Conservation (phyloP, 2,888 invertebrate species). For the Lutraria lutraria region DNA sequence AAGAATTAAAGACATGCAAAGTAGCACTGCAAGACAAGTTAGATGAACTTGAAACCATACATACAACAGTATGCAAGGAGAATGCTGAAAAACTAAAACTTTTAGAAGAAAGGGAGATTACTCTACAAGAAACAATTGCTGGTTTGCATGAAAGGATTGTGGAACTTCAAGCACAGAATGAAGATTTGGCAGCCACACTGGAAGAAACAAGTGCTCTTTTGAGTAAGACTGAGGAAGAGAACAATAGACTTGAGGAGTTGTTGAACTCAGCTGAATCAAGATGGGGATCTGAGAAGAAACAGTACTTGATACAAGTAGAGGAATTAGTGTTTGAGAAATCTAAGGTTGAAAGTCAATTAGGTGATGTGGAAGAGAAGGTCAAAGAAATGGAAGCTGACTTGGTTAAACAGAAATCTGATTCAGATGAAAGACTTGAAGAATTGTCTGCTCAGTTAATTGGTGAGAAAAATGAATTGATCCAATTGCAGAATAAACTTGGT, state of each 20-base stretch:
- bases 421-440: constrained; percentile 58
- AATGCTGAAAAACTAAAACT: constrained; percentile 63
- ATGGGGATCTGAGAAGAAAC: constrained; percentile 58
- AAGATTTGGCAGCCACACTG: constrained; percentile 58
- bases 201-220: constrained; percentile 55
- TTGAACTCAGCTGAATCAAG: constrained; percentile 48
- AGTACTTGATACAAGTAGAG: constrained; percentile 44
- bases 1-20: constrained; percentile 56
- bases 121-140: constrained; percentile 53
- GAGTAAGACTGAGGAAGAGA: constrained; percentile 56
- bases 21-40: constrained; percentile 59
- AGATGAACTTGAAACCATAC: constrained; percentile 50
- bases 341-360: constrained; percentile 48
- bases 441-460: constrained; percentile 55
- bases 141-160: constrained; percentile 63
- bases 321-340: constrained; percentile 64
- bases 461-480: constrained; percentile 56
- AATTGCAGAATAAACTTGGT: constrained; percentile 67
- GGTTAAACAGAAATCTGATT: constrained; percentile 44
- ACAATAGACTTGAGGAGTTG: constrained; percentile 58
- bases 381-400: constrained; percentile 42
- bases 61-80: constrained; percentile 55
- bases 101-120: constrained; percentile 55
- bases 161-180: constrained; percentile 66
- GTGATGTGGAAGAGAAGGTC: constrained; percentile 51